Evolutionary conservation across 2,113 vertebrate genomes (phyloP).

Genomic region (Plotosus lineatus): DNA sequence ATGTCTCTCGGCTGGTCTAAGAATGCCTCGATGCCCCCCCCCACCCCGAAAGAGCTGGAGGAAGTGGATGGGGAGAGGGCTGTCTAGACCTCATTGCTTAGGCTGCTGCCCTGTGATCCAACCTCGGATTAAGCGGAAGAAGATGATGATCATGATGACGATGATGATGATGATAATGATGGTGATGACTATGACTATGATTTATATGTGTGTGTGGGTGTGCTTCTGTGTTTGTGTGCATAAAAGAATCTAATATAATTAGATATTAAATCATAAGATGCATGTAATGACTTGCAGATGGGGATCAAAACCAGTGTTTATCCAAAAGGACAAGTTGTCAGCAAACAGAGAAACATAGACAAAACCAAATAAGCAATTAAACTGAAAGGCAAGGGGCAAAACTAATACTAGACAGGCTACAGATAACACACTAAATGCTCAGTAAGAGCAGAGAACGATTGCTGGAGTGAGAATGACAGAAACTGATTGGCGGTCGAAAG

Average conservation of each 20-base stretch:
- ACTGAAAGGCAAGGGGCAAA: not conserved
- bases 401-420: not conserved
- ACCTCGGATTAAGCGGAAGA: no score
- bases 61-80: no score
- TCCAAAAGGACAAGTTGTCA: not conserved
- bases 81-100: no score
- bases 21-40: no score
- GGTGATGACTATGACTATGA: no score
- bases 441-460: not conserved
- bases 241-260: not conserved
- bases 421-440: not conserved
- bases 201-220: no score
- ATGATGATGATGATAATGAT: no score
- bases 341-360: not conserved
- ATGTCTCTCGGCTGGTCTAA: no score
- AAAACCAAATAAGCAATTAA: not conserved
- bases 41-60: no score
- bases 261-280: not conserved
- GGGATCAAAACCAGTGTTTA: not conserved
- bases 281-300: not conserved
- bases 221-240: no score
- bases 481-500: not conserved
- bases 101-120: no score
- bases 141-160: no score
- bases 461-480: not conserved